phyloP scores from a whole-genome alignment of 2,888 invertebrate genomes.

The Drymonia ruficornis region DNA sequence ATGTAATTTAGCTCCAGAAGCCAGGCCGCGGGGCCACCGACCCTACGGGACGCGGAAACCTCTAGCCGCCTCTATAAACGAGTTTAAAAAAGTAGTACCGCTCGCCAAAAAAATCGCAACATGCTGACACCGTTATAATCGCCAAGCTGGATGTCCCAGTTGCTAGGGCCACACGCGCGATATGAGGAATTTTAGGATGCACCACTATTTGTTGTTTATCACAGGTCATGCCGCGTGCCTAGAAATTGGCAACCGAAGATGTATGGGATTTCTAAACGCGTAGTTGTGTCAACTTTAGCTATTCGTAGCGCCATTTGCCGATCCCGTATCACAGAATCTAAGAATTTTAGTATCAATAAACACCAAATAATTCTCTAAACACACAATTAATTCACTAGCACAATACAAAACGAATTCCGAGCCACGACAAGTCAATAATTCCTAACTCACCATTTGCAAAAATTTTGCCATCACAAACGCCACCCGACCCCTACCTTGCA shows the following conservation, averaged over 20 bases:
- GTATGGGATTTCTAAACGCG: constrained; percentile 80
- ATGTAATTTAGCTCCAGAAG: constrained; percentile 84
- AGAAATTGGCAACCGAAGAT: constrained; percentile 70
- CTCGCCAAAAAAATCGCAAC: constrained; percentile 86
- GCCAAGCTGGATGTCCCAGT: constrained; percentile 85
- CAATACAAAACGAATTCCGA: constrained; percentile 64
- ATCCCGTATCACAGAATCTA: constrained; percentile 79
- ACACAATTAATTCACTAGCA: constrained; percentile 74
- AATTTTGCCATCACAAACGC: constrained; percentile 92
- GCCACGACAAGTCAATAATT: constrained; percentile 72
- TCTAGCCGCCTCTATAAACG: constrained; percentile 84
- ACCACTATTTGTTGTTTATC: constrained; percentile 75
- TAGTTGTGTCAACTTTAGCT: constrained; percentile 84
- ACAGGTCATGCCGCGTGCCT: constrained; percentile 74
- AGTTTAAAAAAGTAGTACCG: constrained; percentile 85
- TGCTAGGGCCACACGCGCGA: constrained; percentile 76
- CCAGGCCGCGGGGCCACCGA: constrained; percentile 80
- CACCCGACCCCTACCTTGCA: constrained; percentile 91
- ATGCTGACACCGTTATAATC: constrained; percentile 86
- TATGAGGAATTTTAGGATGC: constrained; percentile 74
- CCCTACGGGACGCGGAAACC: constrained; percentile 84
- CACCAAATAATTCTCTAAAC: constrained; percentile 70
- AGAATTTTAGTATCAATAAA: constrained; percentile 73
- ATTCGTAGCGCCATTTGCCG: constrained; percentile 85
- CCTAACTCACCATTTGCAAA: constrained; percentile 91